Percentiles rank a stretch among this genome's conserved stretches.
Conservation (phyloP, 2,797 vertebrate genomes). For the Cichlasoma orientale region DNA sequence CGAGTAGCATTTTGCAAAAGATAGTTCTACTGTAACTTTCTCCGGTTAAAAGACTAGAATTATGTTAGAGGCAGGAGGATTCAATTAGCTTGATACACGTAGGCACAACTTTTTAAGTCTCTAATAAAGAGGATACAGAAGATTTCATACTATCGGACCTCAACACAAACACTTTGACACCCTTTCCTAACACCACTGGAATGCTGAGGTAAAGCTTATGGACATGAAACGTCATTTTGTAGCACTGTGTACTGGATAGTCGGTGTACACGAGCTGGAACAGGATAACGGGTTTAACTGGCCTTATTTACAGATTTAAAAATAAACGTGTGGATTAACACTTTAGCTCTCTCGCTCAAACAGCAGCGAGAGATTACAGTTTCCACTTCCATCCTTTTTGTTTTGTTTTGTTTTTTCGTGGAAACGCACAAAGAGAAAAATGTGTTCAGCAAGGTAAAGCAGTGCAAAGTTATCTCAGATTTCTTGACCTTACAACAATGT, state of each 20-base stretch:
- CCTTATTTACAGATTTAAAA: conserved; percentile 70
- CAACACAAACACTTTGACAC: conserved; percentile 64
- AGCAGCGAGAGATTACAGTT: conserved; percentile 47
- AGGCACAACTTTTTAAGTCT: conserved; percentile 77
- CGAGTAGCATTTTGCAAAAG: conserved; percentile 77
- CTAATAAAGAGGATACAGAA: conserved; percentile 69
- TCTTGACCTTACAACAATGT: conserved; percentile 46
- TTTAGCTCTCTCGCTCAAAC: conserved; percentile 27
- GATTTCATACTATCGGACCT: conserved; percentile 62
- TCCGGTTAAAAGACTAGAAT: conserved; percentile 77
- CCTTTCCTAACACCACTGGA: conserved; percentile 69
- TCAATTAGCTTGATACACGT: conserved; percentile 72
- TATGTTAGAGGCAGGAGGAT: conserved; percentile 73
- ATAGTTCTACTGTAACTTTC: conserved; percentile 70
- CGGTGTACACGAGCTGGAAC: conserved; percentile 54
- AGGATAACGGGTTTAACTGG: conserved; percentile 54
- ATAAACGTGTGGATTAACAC: conserved; percentile 53
- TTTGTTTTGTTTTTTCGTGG: conserved; percentile 17
- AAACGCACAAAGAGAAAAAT: conserved; percentile 40
- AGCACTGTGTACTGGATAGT: conserved; percentile 50
- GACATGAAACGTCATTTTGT: conserved; percentile 53
- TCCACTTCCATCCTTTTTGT: conserved; percentile 13
- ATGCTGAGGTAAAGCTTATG: conserved; percentile 74
- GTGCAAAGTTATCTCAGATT: conserved; percentile 64
- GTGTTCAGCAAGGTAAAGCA: conserved; percentile 57